These are phyloP conservation scores for Cactoblastis cactorum DNA, from an alignment of 2,888 invertebrate species.

Conservation along the genomic window DNA sequence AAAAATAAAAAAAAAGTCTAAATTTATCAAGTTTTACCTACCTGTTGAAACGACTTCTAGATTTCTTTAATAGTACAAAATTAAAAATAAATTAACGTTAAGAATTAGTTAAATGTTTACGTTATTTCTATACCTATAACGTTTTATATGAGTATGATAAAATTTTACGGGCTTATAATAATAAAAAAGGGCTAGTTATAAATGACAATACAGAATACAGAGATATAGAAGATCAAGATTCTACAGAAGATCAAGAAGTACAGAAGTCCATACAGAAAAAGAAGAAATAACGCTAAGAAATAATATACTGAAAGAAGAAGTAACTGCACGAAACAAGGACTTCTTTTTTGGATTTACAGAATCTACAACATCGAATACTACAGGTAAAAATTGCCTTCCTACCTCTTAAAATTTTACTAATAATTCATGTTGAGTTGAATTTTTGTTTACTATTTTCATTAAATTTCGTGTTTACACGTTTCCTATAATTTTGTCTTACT, in stretches of 20 bases:
- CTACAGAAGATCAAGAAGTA: slow-evolving; percentile 18
- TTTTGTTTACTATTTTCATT: no score
- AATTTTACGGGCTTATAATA: slow-evolving; percentile 67
- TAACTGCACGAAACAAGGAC: slow-evolving; percentile 27
- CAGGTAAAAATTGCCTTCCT: not conserved
- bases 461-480: no score
- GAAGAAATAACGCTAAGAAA: slow-evolving; percentile 24
- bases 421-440: no score
- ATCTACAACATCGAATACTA: not conserved
- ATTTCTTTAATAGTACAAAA: slow-evolving; percentile 79
- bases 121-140: slow-evolving; percentile 74
- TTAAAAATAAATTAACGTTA: slow-evolving; percentile 74
- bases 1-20: slow-evolving; percentile 66
- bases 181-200: slow-evolving; percentile 53
- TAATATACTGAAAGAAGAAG: slow-evolving; percentile 33
- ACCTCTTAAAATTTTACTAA: not conserved
- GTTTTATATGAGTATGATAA: slow-evolving; percentile 69
- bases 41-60: slow-evolving; percentile 72
- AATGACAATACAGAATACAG: slow-evolving; percentile 51
- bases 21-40: slow-evolving; percentile 74
- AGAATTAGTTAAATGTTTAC: slow-evolving; percentile 73
- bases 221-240: no score
- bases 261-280: slow-evolving; percentile 18
- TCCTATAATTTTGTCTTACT: no score
- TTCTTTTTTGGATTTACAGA: not conserved